Base-by-base conservation (phyloP, 2,888 invertebrate genomes). In the Luperina testacea region DNA sequence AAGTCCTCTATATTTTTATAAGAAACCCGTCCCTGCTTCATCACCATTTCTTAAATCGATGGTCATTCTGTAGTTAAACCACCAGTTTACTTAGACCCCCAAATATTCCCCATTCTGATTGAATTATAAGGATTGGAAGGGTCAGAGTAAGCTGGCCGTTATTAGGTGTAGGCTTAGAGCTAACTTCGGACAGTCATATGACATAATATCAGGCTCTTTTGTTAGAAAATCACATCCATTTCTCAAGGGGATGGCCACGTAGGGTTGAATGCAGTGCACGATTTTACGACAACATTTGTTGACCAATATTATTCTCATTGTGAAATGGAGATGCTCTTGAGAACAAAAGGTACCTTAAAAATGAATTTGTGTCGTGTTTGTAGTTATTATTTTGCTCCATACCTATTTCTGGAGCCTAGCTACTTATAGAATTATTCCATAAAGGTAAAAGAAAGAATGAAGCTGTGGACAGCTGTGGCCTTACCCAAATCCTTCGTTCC, bases 171-270 rank as follows among this genome's bases (percentile, higher is more conserved):
- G 87, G 88, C 88, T 89, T 88, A 83, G 79, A 80, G 72, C 81
- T 83, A 81, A 85, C 83, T 87, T 87, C 75, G 84, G 85, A 79
- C 81, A 87, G 89, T 85, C 88, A 81, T 91, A 89, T 88, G 89
- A 91, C 91, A 89, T 91, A 87, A 91, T 90, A 91, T 89, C 87
- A 87, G 78, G 85, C 84, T 85, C 90, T 88, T 91, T 92, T 92
- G 91, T 92, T 88, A 85, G 82, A 85, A 90, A 92, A 93, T 92
- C 87, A 90, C 82, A 75, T 79, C 85, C 87, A 93, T 92, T 91
- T 90, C 81, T 92, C 91, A 82, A 73, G 73, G 57, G 69, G 81
- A 84, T 83, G 81, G 78, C 73, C 73, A 77, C 75, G 78, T 75
- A 64, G 51, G 78, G 53, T 63, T 77, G 75, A 73, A 85, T 78